Evolutionary conservation across 2,113 vertebrate genomes (phyloP).

Genomic region (Todiramphus saurophagus): DNA sequence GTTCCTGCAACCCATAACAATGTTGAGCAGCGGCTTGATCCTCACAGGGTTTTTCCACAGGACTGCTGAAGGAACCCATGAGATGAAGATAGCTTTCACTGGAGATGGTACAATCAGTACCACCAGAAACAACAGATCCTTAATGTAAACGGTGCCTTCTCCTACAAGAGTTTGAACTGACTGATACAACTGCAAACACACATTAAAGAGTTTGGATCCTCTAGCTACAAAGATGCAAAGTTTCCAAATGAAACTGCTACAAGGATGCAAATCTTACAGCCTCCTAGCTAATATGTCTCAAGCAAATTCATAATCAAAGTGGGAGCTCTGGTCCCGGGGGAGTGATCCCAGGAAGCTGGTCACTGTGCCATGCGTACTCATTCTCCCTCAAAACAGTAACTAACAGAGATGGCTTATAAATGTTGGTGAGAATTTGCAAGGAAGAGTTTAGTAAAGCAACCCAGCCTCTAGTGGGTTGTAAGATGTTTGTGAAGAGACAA

Average conservation of each 20-base stretch:
- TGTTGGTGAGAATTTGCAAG: not conserved
- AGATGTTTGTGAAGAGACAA: not conserved
- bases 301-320: not conserved
- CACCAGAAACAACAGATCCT: not conserved
- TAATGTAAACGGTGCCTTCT: not conserved
- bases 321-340: not conserved
- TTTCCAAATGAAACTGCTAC: not conserved
- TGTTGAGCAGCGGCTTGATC: not conserved
- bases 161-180: not conserved
- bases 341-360: not conserved
- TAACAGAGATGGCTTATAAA: not conserved
- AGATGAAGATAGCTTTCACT: not conserved
- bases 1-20: not conserved
- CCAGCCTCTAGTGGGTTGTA: not conserved
- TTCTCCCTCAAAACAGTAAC: not conserved
- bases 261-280: not conserved
- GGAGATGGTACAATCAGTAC: not conserved
- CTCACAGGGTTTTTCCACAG: not conserved
- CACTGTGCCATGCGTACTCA: not conserved
- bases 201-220: not conserved
- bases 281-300: not conserved
- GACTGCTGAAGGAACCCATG: not conserved
- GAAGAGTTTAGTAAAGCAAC: not conserved
- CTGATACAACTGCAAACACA: not conserved
- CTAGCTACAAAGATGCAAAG: not conserved